Conservation (phyloP, 1,140 invertebrate species). For the Drosophila triauraria region DNA sequence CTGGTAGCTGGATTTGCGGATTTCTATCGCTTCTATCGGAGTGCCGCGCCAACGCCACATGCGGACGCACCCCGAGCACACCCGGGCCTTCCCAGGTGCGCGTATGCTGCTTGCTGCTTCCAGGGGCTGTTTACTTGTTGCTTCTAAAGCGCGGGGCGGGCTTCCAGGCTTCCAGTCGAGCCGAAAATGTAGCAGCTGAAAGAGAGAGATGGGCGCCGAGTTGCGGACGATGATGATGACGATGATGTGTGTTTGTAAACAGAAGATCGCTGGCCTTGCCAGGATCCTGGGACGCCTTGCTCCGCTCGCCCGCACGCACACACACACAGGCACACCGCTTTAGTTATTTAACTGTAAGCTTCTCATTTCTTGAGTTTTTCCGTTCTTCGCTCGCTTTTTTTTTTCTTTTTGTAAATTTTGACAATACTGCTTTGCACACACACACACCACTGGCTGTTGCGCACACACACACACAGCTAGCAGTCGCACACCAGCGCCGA, state of each 20-base stretch:
- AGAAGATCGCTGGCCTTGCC: conserved; percentile 9
- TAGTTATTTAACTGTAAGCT: conserved; percentile 21
- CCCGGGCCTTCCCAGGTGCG: conserved; percentile 45
- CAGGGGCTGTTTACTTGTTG: conserved; percentile 19
- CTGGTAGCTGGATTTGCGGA: conserved; percentile 13
- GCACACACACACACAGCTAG: conserved; percentile 13
- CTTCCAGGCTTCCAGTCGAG: neutral
- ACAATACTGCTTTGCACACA: conserved; percentile 50
- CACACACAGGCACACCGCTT: neutral
- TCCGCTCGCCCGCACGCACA: conserved; percentile 1
- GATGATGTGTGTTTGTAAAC: conserved; percentile 25
- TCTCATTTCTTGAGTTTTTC: conserved; percentile 13
- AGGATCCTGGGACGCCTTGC: neutral
- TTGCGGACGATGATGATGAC: neutral
- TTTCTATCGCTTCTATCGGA: conserved; percentile 31
- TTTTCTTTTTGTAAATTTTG: conserved; percentile 48
- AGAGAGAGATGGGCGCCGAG: conserved; percentile 7
- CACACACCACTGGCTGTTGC: conserved; percentile 21
- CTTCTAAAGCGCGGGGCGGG: conserved; percentile 5
- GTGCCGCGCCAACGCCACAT: conserved; percentile 76
- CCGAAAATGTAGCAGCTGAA: conserved; percentile 5
- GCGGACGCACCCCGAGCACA: conserved; percentile 48
- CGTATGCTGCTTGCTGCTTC: conserved; percentile 4
- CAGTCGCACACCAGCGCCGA: conserved; percentile 21
- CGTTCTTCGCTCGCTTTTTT: conserved; percentile 7